Evolutionary conservation across 2,888 invertebrate genomes (phyloP).

Genomic region (Linyphia triangularis): DNA sequence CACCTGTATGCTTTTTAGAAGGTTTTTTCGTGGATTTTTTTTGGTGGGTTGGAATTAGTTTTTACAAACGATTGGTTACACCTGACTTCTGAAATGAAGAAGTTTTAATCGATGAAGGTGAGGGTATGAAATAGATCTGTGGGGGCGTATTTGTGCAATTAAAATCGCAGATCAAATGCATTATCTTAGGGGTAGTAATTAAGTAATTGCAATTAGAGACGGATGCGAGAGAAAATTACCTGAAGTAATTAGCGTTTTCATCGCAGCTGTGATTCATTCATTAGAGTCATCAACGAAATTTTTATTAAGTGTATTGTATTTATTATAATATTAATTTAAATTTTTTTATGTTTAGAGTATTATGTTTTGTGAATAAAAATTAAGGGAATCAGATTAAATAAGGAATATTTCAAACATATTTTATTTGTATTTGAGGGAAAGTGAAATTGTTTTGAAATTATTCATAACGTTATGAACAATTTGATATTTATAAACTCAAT

Average conservation of each 20-base stretch:
- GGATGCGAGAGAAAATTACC: neutral
- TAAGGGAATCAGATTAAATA: too few species aligned
- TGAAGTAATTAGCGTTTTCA: neutral
- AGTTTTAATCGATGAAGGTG: neutral
- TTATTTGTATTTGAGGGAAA: too few species aligned
- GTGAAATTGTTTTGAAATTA: too few species aligned
- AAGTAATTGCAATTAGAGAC: neutral
- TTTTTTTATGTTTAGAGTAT: too few species aligned
- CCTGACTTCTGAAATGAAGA: neutral
- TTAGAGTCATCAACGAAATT: too few species aligned
- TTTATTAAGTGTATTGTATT: too few species aligned
- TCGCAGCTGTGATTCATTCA: neutral
- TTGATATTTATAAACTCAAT: too few species aligned
- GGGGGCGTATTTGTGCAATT: slow-evolving; percentile 14
- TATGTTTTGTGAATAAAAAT: too few species aligned
- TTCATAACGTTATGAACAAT: too few species aligned
- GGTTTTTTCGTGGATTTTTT: slow-evolving; percentile 32
- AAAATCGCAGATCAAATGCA: neutral
- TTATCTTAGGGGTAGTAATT: neutral
- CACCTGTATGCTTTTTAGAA: slow-evolving; percentile 59
- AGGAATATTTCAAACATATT: too few species aligned
- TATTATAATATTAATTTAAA: too few species aligned
- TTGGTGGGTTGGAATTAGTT: neutral
- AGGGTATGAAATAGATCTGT: neutral
- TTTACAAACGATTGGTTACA: slow-evolving; percentile 26